Evolutionary conservation across 2,113 vertebrate genomes (phyloP).

Genomic region (Ramphastos sulfuratus): DNA sequence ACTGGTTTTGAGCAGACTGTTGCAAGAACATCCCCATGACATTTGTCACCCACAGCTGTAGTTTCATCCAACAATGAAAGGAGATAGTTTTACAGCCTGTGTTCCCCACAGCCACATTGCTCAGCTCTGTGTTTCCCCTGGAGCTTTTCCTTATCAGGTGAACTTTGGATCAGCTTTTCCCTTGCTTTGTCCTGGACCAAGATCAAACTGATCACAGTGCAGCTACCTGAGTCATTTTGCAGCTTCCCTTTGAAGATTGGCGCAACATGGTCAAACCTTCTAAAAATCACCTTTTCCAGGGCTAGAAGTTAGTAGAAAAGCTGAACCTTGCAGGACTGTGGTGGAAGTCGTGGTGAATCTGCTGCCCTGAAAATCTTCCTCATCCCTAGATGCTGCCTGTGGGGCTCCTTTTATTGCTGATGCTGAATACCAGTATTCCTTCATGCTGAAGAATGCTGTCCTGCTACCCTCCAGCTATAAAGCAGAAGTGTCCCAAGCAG

Average conservation of each 20-base stretch:
- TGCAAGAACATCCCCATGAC: background rate
- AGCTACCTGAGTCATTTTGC: background rate
- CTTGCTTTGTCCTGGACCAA: background rate
- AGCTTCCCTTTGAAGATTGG: background rate
- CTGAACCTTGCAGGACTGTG: background rate
- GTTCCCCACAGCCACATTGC: background rate
- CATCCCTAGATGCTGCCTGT: background rate
- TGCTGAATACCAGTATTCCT: background rate
- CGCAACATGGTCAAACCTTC: accelerated
- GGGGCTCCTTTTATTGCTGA: background rate
- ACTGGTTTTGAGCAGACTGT: background rate
- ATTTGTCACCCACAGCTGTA: background rate
- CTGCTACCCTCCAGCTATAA: background rate
- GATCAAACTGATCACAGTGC: background rate
- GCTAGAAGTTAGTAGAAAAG: background rate
- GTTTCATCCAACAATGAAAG: background rate
- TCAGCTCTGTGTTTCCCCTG: background rate
- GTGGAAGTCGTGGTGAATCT: background rate
- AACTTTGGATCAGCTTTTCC: slow-evolving; percentile 14
- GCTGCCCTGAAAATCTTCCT: background rate
- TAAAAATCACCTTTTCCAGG: background rate
- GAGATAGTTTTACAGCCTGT: background rate
- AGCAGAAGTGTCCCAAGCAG: background rate
- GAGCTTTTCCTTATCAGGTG: background rate
- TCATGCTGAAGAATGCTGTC: background rate